Percentiles rank a stretch among this genome's conserved stretches.
phyloP scores from a whole-genome alignment of 2,113 vertebrate species.

The Anarrhichthys ocellatus region DNA sequence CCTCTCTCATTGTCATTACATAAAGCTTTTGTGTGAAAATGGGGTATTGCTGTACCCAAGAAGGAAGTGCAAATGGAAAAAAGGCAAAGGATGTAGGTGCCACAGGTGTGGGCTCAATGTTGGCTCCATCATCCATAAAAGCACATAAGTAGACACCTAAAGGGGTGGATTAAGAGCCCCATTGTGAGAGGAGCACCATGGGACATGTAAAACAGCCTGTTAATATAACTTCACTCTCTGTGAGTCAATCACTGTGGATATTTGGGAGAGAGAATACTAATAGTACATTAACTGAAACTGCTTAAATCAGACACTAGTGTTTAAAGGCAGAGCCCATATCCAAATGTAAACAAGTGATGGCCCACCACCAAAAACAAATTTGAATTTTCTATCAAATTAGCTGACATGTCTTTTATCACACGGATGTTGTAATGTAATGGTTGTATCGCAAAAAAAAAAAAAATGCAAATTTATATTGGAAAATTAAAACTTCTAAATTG shows the following conservation, averaged over 20 bases:
- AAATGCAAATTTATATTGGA: neutral
- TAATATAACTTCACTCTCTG: conserved; percentile 73
- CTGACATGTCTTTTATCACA: neutral
- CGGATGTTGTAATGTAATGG: neutral
- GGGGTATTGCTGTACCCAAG: conserved; percentile 50
- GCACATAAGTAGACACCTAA: conserved; percentile 79
- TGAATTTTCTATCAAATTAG: conserved; percentile 25
- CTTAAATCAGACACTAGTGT: conserved; percentile 40
- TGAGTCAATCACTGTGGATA: conserved; percentile 70
- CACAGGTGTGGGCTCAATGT: conserved; percentile 65
- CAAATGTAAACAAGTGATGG: conserved; percentile 34
- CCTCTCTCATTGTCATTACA: conserved; percentile 64
- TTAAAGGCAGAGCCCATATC: conserved; percentile 37
- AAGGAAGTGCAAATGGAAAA: conserved; percentile 71
- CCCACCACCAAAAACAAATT: conserved; percentile 13
- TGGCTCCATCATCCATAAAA: conserved; percentile 76
- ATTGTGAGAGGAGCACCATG: conserved; percentile 69
- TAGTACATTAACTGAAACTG: conserved; percentile 45
- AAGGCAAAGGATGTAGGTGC: conserved; percentile 63
- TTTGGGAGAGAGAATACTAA: conserved; percentile 53
- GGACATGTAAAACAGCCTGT: conserved; percentile 80
- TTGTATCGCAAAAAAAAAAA: neutral
- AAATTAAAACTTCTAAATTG: neutral
- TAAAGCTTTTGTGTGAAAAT: conserved; percentile 71
- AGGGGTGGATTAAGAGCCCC: conserved; percentile 75